A percentile compares a stretch with the other conserved stretches of the same genome.
Conservation (phyloP, 2,113 vertebrate genomes). For the Notarius quadriscutis region DNA sequence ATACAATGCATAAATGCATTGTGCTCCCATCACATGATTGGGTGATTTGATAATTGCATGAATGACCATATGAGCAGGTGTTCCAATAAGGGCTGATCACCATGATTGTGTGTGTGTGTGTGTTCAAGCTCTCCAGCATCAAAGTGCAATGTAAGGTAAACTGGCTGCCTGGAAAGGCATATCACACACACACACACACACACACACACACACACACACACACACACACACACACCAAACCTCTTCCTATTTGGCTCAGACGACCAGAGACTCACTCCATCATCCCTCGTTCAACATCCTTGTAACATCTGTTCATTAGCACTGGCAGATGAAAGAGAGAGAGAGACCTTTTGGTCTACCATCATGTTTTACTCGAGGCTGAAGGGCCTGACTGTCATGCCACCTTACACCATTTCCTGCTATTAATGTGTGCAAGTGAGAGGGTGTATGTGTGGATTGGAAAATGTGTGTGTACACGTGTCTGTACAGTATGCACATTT, state of each 20-base stretch:
- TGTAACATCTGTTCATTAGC: conserved; percentile 80
- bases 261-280: conserved; percentile 70
- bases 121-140: background rate
- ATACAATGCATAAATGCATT: background rate
- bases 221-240: conserved; percentile 48
- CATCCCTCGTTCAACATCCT: conserved; percentile 72
- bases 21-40: background rate
- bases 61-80: background rate
- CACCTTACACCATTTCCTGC: background rate
- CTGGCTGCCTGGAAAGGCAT: conserved; percentile 47
- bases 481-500: conserved; percentile 37
- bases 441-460: background rate
- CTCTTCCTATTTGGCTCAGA: conserved; percentile 62
- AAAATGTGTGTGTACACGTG: background rate
- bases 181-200: conserved; percentile 16
- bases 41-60: background rate
- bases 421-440: conserved; percentile 11
- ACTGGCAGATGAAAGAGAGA: conserved; percentile 72
- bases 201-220: conserved; percentile 59
- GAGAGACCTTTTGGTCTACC: conserved; percentile 17
- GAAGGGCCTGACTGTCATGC: conserved; percentile 22
- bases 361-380: conserved; percentile 24
- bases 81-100: conserved; percentile 53
- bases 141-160: conserved; percentile 38
- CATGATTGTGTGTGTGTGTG: conserved; percentile 27